Conservation (phyloP, 2,888 invertebrate genomes). For the Cataglyphis livida region DNA sequence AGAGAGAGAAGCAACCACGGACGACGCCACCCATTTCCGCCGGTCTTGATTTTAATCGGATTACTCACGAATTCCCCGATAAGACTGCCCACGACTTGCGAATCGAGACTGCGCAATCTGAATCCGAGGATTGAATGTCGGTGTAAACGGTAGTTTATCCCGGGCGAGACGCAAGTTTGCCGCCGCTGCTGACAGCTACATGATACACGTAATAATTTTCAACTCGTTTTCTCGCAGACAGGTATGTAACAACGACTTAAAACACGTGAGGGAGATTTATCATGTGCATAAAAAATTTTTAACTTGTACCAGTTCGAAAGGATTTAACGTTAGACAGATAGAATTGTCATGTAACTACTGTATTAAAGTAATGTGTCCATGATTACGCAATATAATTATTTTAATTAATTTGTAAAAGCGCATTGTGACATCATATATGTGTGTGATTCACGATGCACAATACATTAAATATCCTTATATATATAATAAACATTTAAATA, state of each 20-base stretch:
- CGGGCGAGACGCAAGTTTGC: not conserved
- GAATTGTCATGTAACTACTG: not conserved
- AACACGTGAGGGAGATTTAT: not conserved
- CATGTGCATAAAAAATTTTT: not conserved
- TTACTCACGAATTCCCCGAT: constrained; percentile 74
- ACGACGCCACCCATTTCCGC: constrained; percentile 51
- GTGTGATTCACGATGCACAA: not conserved
- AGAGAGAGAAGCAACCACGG: not conserved
- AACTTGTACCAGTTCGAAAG: not conserved
- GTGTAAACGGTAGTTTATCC: constrained; percentile 63
- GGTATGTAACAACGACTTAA: not conserved
- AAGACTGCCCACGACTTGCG: constrained; percentile 57
- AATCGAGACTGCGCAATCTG: constrained; percentile 61
- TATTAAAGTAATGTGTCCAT: not conserved
- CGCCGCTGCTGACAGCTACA: constrained; percentile 5
- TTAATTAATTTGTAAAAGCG: not conserved
- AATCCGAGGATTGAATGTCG: constrained; percentile 64
- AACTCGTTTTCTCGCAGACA: constrained; percentile 12
- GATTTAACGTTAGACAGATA: not conserved
- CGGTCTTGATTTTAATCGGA: constrained; percentile 79
- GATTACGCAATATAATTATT: not conserved
- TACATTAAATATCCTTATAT: not conserved
- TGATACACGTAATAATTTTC: not conserved
- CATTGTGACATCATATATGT: not conserved
- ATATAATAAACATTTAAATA: not conserved